Evolutionary conservation across 2,113 vertebrate species (phyloP).

Genomic region (Macrotis lagotis): DNA sequence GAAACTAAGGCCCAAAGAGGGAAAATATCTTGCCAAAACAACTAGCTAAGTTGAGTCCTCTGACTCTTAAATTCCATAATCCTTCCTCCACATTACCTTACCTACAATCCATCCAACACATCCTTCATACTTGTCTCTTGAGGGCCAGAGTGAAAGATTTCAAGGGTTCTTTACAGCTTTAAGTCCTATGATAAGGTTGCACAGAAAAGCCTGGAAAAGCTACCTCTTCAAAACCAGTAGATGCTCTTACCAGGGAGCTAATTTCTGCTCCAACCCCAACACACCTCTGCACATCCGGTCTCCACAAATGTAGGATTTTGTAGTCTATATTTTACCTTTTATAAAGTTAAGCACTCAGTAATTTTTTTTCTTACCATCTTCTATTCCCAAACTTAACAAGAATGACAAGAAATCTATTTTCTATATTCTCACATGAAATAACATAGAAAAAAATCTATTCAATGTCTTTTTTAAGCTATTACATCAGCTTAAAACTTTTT

Average conservation of each 20-base stretch:
- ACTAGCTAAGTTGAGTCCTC: not conserved
- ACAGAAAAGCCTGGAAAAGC: not conserved
- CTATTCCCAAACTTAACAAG: not conserved
- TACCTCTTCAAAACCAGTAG: not conserved
- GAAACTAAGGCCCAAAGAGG: not conserved
- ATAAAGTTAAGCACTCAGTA: not conserved
- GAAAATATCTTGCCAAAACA: not conserved
- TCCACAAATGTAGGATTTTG: not conserved
- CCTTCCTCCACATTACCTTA: not conserved
- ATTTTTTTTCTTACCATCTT: not conserved
- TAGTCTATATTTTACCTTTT: not conserved
- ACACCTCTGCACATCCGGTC: not conserved
- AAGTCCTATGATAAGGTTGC: not conserved
- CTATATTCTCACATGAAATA: not conserved
- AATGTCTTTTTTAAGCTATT: slow-evolving; percentile 23
- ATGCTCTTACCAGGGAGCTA: not conserved
- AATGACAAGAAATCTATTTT: not conserved
- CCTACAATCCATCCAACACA: not conserved
- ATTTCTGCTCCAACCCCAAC: not conserved
- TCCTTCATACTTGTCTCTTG: not conserved
- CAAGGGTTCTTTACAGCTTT: not conserved
- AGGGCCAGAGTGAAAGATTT: not conserved
- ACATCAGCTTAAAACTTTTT: not conserved
- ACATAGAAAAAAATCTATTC: not conserved
- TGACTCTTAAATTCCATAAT: not conserved